Evolutionary conservation across 1,140 invertebrate genomes (phyloP).

Genomic region (Zophobas atratus): DNA sequence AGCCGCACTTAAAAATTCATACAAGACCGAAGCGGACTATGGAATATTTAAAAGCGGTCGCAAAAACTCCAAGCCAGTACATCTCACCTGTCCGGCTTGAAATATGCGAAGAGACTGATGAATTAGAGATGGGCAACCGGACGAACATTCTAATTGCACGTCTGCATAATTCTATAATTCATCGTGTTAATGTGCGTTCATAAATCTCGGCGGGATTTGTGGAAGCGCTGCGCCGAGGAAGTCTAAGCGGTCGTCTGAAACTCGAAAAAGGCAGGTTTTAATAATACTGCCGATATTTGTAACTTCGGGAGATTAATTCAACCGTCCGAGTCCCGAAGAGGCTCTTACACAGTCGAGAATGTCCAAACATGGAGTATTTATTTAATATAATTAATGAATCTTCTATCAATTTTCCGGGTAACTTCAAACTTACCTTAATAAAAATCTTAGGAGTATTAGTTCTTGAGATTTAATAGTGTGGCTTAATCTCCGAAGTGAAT

Average conservation of each 20-base stretch:
- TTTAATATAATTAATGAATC: too few species aligned
- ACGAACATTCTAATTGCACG: constrained; percentile 45
- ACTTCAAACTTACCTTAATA: too few species aligned
- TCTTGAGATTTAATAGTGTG: too few species aligned
- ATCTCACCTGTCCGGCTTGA: constrained; percentile 38
- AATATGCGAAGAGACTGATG: constrained; percentile 43
- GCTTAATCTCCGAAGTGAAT: too few species aligned
- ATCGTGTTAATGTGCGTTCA: constrained; percentile 45
- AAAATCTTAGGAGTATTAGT: too few species aligned
- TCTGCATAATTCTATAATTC: constrained; percentile 48
- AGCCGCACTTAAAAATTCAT: constrained; percentile 42
- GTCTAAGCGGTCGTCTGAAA: background rate
- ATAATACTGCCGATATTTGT: too few species aligned
- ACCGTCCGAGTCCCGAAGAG: too few species aligned
- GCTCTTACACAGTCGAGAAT: too few species aligned
- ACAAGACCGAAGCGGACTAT: constrained; percentile 30
- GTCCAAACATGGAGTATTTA: too few species aligned
- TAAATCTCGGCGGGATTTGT: constrained; percentile 35
- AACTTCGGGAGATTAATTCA: too few species aligned
- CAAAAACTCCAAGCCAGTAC: constrained; percentile 32
- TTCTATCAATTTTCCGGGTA: too few species aligned
- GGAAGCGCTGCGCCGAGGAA: background rate
- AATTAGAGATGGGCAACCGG: constrained; percentile 48
- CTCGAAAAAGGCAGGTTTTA: background rate
- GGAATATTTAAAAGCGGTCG: constrained; percentile 36